Conservation (phyloP, 2,797 vertebrate genomes). For the Microcaecilia unicolor region DNA sequence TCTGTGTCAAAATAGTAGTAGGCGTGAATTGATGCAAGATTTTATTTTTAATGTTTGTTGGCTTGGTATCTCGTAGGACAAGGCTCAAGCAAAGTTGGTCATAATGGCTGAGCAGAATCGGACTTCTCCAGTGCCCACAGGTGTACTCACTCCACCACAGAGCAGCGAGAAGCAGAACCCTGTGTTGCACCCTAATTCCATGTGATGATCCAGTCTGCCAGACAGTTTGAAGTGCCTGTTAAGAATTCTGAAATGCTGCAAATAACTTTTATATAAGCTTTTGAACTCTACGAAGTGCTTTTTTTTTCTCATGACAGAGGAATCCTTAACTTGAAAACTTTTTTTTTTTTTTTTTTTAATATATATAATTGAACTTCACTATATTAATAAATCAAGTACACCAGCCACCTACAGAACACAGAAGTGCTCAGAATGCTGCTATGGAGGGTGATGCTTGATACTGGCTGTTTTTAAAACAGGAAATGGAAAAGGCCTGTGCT, state of each 20-base stretch:
- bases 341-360: slow-evolving; percentile 18
- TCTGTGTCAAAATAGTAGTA: too few relatives aligned
- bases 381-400: slow-evolving; percentile 46
- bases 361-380: slow-evolving; percentile 14
- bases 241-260: slow-evolving; percentile 20
- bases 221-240: slow-evolving; percentile 28
- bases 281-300: too few relatives aligned
- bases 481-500: slow-evolving; percentile 22
- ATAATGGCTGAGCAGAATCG: slow-evolving; percentile 58
- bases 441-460: slow-evolving; percentile 69
- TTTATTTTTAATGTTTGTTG: too few relatives aligned
- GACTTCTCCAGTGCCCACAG: slow-evolving; percentile 66
- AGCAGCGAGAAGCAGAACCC: slow-evolving; percentile 74
- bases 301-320: too few relatives aligned
- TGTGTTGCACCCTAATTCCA: slow-evolving; percentile 10
- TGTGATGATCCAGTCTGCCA: slow-evolving; percentile 24
- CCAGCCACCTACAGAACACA: slow-evolving; percentile 69
- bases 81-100: slow-evolving; percentile 70
- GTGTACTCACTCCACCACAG: slow-evolving; percentile 83
- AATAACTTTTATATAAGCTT: too few relatives aligned
- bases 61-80: slow-evolving; percentile 71
- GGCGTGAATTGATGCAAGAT: too few relatives aligned
- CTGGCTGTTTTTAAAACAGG: slow-evolving; percentile 22
- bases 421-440: slow-evolving; percentile 83
- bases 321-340: slow-evolving; percentile 18